Evolutionary conservation across 2,113 vertebrate species (phyloP).

Genomic region (Mus musculus): DNA sequence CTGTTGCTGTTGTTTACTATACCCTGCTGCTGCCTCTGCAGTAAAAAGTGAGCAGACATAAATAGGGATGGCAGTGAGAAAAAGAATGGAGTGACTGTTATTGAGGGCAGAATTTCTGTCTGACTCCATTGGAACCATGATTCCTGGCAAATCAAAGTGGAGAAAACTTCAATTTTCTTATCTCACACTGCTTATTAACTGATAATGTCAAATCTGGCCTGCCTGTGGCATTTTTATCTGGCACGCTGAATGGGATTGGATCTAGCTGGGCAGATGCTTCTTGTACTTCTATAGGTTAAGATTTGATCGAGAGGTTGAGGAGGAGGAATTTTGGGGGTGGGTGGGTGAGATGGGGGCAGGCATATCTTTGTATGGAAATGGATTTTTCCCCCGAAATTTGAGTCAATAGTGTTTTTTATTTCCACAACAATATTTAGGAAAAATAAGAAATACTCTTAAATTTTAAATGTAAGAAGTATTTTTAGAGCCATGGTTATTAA

Average conservation of each 20-base stretch:
- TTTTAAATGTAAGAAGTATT: conserved; percentile 25
- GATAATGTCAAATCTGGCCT: conserved; percentile 38
- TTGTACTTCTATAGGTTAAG: conserved; percentile 45
- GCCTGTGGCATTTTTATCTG: conserved; percentile 34
- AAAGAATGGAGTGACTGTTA: neutral
- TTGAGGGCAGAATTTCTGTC: neutral
- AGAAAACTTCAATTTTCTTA: conserved; percentile 34
- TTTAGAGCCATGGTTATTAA: conserved; percentile 11
- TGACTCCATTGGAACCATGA: neutral
- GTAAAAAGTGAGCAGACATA: neutral
- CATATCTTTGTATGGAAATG: conserved; percentile 6
- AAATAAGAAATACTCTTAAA: neutral
- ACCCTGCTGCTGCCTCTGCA: neutral
- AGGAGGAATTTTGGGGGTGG: neutral
- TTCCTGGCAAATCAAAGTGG: conserved; percentile 27
- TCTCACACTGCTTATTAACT: conserved; percentile 52
- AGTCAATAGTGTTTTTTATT: neutral
- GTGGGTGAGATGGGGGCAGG: accelerated
- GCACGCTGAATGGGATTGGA: conserved; percentile 3
- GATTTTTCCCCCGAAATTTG: neutral
- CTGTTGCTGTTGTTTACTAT: neutral
- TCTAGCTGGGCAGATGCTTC: neutral
- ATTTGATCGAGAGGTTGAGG: conserved; percentile 6
- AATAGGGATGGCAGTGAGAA: neutral
- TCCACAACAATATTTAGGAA: neutral